Percentiles rank a stretch among this genome's conserved stretches.
These are phyloP conservation scores for Rhogogaster chlorosoma DNA, from an alignment of 2,888 invertebrate genomes.

Conservation along the genomic window DNA sequence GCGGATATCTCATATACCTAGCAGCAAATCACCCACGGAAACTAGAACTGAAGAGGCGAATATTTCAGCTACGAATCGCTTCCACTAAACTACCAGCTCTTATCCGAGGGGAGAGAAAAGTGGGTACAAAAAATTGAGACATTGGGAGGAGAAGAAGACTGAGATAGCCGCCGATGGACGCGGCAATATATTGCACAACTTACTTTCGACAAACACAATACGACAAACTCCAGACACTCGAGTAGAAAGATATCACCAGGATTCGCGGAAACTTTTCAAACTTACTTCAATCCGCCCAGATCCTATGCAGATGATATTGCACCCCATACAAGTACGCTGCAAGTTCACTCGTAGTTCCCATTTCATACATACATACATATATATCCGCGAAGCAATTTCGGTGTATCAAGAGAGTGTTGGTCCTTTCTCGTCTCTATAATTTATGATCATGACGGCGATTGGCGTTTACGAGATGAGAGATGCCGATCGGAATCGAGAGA, in stretches of 20 bases:
- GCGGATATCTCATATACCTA: slow-evolving; percentile 21
- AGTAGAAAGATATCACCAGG: neutral
- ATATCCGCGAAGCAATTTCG: neutral
- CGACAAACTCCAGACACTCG: neutral
- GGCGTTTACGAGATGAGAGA: neutral
- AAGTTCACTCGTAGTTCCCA: neutral
- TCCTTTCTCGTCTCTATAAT: too few species aligned
- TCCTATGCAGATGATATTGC: slow-evolving; percentile 5
- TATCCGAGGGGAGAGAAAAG: neutral
- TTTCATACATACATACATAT: neutral
- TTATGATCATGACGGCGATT: neutral
- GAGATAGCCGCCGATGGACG: neutral
- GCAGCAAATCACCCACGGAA: slow-evolving; percentile 23
- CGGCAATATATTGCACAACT: slow-evolving; percentile 24
- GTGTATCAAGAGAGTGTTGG: neutral
- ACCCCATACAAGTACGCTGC: neutral
- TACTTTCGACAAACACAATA: slow-evolving; percentile 13
- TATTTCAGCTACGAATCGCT: slow-evolving; percentile 7
- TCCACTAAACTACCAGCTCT: slow-evolving; percentile 23
- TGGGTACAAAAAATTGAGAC: neutral
- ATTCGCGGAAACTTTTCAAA: neutral
- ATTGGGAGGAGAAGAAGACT: neutral
- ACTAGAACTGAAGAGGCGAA: slow-evolving; percentile 32
- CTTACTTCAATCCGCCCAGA: neutral
- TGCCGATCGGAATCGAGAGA: neutral